phyloP scores from a whole-genome alignment of 2,888 invertebrate genomes.

The Drosophila diplacantha region DNA sequence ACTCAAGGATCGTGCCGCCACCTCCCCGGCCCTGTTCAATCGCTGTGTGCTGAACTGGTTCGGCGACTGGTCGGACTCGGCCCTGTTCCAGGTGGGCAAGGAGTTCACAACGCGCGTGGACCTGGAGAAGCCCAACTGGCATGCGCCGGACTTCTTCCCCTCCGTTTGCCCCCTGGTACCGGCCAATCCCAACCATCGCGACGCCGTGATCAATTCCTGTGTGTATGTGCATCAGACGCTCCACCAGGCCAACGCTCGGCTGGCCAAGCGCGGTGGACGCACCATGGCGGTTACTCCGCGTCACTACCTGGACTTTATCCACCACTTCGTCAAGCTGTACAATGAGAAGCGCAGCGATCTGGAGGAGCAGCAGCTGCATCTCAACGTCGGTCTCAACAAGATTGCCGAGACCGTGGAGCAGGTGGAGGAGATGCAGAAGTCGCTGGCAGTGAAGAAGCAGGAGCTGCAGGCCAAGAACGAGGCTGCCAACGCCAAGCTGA shows the following conservation, averaged over 20 bases:
- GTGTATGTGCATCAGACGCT: constrained; percentile 99
- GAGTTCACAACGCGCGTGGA: constrained; percentile 98
- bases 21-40: constrained; percentile 99
- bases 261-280: constrained; percentile 93
- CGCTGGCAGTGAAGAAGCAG: constrained; percentile 96
- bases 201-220: constrained; percentile 98
- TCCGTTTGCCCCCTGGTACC: constrained; percentile 88
- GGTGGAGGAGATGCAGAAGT: constrained; percentile 99
- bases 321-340: constrained; percentile 98
- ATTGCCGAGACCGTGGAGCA: constrained; percentile 99
- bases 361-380: constrained; percentile 98
- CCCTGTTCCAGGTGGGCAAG: constrained; percentile 95
- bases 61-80: constrained; percentile 99
- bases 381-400: constrained; percentile 98
- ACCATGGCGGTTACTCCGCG: constrained; percentile 98
- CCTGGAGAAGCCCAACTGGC: constrained; percentile 91
- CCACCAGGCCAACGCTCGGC: constrained; percentile 93
- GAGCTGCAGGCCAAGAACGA: constrained; percentile 98
- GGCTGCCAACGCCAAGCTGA: constrained; percentile 98
- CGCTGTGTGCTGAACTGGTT: constrained; percentile 99
- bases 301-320: constrained; percentile 99
- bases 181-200: constrained; percentile 89
- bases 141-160: constrained; percentile 93
- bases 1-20: constrained; percentile 97
- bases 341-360: constrained; percentile 98